phyloP scores from a whole-genome alignment of 2,113 vertebrate species.

The Salvelinus namaycush region DNA sequence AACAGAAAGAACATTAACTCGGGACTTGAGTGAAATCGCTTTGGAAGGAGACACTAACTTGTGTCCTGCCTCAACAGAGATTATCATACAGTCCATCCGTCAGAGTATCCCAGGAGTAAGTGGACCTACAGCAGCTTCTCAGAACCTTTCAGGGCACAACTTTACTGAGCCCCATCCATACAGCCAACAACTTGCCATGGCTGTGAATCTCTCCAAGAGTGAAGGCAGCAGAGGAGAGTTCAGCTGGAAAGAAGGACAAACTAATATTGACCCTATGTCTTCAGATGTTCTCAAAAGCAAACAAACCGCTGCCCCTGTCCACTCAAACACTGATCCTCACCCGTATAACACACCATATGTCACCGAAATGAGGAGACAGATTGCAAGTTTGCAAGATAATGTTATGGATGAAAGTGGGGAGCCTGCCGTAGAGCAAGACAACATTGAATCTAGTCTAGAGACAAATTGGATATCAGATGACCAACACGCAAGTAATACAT shows the following conservation, averaged over 20 bases:
- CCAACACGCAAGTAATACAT: neutral
- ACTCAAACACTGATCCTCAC: neutral
- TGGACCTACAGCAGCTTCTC: slow-evolving; percentile 9
- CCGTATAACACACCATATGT: neutral
- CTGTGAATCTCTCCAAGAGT: slow-evolving; percentile 14
- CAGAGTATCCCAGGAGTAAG: slow-evolving; percentile 7
- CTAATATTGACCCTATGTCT: slow-evolving; percentile 21
- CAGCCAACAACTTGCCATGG: no score
- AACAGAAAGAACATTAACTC: slow-evolving; percentile 2
- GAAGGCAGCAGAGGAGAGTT: slow-evolving; percentile 34
- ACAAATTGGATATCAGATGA: slow-evolving; percentile 9
- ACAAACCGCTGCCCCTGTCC: neutral
- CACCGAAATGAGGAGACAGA: slow-evolving; percentile 9
- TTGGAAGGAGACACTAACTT: neutral
- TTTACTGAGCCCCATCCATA: neutral
- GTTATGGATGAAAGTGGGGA: neutral
- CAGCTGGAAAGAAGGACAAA: slow-evolving; percentile 7
- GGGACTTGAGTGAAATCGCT: neutral
- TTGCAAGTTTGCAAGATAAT: slow-evolving; percentile 8
- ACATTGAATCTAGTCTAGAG: slow-evolving; percentile 9
- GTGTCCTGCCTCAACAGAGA: slow-evolving; percentile 3
- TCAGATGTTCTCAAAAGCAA: neutral
- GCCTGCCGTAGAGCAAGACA: neutral
- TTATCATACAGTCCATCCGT: slow-evolving; percentile 7
- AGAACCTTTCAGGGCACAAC: slow-evolving; percentile 6